phyloP scores from a whole-genome alignment of 2,113 vertebrate species.

The Anhinga anhinga region DNA sequence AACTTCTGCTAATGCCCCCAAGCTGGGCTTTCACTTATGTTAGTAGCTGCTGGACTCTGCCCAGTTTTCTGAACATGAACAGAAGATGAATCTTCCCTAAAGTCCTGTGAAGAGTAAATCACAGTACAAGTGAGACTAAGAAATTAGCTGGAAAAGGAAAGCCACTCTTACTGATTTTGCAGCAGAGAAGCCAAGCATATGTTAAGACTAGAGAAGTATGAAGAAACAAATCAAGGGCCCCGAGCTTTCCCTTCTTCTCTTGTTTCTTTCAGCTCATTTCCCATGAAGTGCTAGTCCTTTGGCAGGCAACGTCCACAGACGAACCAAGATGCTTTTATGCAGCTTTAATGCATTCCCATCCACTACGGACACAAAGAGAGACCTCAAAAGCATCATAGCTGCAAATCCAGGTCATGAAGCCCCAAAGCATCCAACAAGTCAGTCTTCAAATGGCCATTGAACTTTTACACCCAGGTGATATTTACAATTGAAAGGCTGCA shows the following conservation, averaged over 20 bases:
- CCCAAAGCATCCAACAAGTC: background rate
- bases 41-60: background rate
- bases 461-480: background rate
- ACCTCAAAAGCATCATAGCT: background rate
- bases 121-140: background rate
- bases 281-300: background rate
- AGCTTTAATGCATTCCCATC: background rate
- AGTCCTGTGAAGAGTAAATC: background rate
- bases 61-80: background rate
- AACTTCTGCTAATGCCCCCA: background rate
- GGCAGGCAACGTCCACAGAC: background rate
- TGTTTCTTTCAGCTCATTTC: background rate
- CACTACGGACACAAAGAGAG: background rate
- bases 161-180: background rate
- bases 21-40: background rate
- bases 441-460: background rate
- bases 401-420: accelerated
- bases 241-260: background rate
- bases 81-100: background rate
- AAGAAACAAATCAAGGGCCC: background rate
- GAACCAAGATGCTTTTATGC: background rate
- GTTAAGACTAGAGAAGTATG: background rate
- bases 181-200: background rate
- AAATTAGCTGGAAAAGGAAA: background rate
- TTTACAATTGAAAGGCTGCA: background rate